Conservation (phyloP, 2,797 vertebrate species). For the Smutsia gigantea region DNA sequence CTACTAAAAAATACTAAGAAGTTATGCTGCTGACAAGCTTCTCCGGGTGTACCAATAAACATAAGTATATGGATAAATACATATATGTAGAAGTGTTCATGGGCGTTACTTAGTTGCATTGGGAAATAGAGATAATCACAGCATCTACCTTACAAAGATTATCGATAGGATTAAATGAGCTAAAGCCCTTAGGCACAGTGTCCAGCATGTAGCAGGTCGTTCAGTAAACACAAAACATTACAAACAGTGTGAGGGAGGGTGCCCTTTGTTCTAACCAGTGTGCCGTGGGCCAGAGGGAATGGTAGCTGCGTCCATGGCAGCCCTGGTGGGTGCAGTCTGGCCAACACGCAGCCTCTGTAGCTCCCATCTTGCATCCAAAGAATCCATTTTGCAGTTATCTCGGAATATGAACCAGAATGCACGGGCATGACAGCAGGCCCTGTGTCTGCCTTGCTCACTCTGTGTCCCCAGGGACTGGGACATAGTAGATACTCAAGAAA, state of each 20-base stretch:
- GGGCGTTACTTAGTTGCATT: neutral
- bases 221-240: constrained; percentile 9
- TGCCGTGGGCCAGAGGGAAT: neutral
- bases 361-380: neutral
- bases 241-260: neutral
- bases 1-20: neutral
- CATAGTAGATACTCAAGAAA: neutral
- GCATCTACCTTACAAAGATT: neutral
- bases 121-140: neutral
- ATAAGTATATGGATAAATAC: neutral
- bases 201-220: neutral
- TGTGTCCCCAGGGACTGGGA: neutral
- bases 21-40: neutral
- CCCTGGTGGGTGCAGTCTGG: neutral
- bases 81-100: neutral
- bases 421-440: neutral
- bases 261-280: neutral
- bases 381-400: neutral
- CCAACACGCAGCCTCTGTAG: neutral
- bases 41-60: neutral
- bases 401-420: neutral
- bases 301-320: rapidly evolving
- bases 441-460: neutral
- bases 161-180: neutral
- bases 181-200: neutral